Conservation (phyloP, 2,888 invertebrate genomes). For the Aporophyla nigra region DNA sequence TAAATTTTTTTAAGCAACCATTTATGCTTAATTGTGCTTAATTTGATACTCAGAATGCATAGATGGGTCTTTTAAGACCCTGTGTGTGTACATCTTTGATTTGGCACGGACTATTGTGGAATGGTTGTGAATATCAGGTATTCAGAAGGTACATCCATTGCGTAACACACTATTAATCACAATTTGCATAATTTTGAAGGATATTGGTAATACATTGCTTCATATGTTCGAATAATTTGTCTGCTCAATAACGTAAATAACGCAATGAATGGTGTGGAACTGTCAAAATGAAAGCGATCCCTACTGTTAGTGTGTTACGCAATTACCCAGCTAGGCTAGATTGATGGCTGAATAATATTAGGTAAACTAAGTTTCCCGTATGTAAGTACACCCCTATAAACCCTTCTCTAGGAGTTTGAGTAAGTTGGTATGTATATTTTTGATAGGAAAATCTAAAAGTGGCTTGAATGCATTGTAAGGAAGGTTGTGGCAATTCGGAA, state of each 20-base stretch:
- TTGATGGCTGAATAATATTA: slow-evolving; percentile 2
- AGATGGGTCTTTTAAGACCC: background rate
- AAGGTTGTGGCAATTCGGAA: background rate
- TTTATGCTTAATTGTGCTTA: background rate
- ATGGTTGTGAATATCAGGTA: background rate
- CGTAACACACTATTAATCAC: too few relatives aligned
- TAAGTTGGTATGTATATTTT: slow-evolving; percentile 47
- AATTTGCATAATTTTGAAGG: too few relatives aligned
- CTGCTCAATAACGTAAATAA: too few relatives aligned
- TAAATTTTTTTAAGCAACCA: too few relatives aligned
- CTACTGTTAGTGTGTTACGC: too few relatives aligned
- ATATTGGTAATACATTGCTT: too few relatives aligned
- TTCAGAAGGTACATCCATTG: background rate
- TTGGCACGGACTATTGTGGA: background rate
- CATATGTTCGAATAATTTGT: too few relatives aligned
- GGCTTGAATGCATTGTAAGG: background rate
- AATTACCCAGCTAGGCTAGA: too few relatives aligned
- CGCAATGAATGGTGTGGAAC: too few relatives aligned
- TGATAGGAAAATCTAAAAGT: slow-evolving; percentile 24
- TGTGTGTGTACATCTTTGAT: background rate
- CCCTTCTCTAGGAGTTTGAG: background rate
- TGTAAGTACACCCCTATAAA: background rate
- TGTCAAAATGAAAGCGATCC: too few relatives aligned
- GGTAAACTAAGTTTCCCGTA: background rate
- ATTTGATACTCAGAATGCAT: background rate